Conservation (phyloP, 2,888 invertebrate genomes). For the Polylopha cassiicola region DNA sequence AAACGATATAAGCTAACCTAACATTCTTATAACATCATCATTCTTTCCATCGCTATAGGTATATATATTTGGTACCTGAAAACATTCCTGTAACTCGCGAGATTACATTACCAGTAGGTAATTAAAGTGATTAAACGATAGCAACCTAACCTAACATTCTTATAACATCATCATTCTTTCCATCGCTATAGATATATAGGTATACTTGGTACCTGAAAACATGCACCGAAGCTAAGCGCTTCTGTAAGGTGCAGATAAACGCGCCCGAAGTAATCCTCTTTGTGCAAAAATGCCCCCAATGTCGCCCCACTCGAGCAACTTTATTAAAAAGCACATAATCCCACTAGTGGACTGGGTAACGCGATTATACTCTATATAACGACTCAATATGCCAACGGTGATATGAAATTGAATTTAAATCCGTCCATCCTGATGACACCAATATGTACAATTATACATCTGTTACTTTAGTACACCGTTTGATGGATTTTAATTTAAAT, state of each 20-base stretch:
- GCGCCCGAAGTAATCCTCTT: conserved; percentile 73
- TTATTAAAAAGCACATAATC: conserved; percentile 77
- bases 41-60: too few species aligned
- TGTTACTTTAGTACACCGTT: conserved; percentile 3
- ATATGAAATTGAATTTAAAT: conserved; percentile 74
- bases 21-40: too few species aligned
- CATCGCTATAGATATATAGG: conserved; percentile 3
- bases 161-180: too few species aligned
- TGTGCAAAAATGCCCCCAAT: conserved; percentile 74
- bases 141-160: too few species aligned
- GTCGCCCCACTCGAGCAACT: conserved; percentile 63
- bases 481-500: conserved; percentile 16
- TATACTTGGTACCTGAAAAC: conserved; percentile 47
- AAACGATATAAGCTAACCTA: too few species aligned
- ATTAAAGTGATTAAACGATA: too few species aligned
- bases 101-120: too few species aligned
- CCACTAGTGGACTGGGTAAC: conserved; percentile 73
- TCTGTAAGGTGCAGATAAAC: conserved; percentile 77
- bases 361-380: conserved; percentile 70
- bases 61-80: too few species aligned
- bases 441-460: conserved; percentile 31
- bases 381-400: conserved; percentile 64
- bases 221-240: conserved; percentile 63
- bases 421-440: conserved; percentile 50
- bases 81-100: too few species aligned